phyloP scores from a whole-genome alignment of 2,113 vertebrate genomes.

The Pampusana beccarii region DNA sequence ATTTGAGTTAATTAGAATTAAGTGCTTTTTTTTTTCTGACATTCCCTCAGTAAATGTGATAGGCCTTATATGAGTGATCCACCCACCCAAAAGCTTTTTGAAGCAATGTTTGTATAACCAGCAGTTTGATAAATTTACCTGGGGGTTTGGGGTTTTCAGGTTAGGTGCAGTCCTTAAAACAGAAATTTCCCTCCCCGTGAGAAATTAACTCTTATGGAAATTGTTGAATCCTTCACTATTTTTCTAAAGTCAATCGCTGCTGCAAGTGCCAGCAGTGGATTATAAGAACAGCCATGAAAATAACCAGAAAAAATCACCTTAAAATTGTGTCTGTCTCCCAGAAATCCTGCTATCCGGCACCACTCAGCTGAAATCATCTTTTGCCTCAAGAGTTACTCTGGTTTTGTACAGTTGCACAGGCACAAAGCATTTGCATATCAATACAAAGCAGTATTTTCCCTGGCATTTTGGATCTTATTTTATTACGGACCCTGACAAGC shows the following conservation, averaged over 20 bases:
- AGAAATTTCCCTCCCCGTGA: neutral
- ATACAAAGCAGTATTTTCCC: neutral
- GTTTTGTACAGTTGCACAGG: neutral
- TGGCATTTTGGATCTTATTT: neutral
- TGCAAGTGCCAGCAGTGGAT: neutral
- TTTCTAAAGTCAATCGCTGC: neutral
- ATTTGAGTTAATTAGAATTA: neutral
- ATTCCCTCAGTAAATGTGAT: neutral
- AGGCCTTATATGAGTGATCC: neutral
- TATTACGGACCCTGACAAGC: neutral
- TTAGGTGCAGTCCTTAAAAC: neutral
- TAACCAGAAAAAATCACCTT: neutral
- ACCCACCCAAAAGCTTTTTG: neutral
- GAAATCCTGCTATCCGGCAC: neutral
- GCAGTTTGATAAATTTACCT: neutral
- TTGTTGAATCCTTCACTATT: neutral
- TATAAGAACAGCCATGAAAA: neutral
- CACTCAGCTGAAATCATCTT: neutral
- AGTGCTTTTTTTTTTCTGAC: neutral
- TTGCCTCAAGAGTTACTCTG: neutral
- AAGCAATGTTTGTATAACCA: neutral
- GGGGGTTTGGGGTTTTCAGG: neutral
- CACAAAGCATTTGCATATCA: neutral
- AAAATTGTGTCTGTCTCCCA: neutral
- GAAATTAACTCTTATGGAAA: neutral